phyloP scores from a whole-genome alignment of 1,140 invertebrate species.

The Matsumurasca onukii region DNA sequence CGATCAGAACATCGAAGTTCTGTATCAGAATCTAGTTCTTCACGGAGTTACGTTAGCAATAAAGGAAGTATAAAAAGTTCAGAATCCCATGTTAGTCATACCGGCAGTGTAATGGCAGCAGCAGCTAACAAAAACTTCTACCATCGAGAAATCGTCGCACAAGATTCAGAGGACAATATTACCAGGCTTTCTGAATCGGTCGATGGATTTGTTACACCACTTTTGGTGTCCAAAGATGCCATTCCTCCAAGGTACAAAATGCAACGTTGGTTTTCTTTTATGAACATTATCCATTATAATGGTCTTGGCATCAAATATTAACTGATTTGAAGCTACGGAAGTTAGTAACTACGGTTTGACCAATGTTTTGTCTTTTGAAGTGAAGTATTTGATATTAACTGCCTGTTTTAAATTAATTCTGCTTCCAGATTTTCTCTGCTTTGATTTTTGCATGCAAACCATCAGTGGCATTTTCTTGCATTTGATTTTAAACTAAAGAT shows the following conservation, averaged over 20 bases:
- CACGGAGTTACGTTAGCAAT: slow-evolving; percentile 33
- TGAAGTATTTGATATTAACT: too few relatives aligned
- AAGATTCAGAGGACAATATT: slow-evolving; percentile 8
- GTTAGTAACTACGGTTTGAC: too few relatives aligned
- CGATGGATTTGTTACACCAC: slow-evolving; percentile 33
- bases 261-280: too few relatives aligned
- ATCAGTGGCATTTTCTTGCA: too few relatives aligned
- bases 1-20: slow-evolving; percentile 34
- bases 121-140: slow-evolving; percentile 10
- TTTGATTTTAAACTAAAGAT: too few relatives aligned
- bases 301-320: too few relatives aligned
- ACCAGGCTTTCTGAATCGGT: slow-evolving; percentile 33
- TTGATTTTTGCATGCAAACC: too few relatives aligned
- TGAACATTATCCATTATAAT: too few relatives aligned
- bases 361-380: too few relatives aligned
- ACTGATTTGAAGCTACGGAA: too few relatives aligned
- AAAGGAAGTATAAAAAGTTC: slow-evolving; percentile 21
- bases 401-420: too few relatives aligned
- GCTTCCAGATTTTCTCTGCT: too few relatives aligned
- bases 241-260: slow-evolving; percentile 38
- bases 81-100: slow-evolving; percentile 37
- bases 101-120: neutral
- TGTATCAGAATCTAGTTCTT: slow-evolving; percentile 35
- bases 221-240: slow-evolving; percentile 34
- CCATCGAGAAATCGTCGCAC: neutral